Base-by-base conservation (phyloP, 1,140 invertebrate genomes). In the Pachyrhynchus sulphureomaculatus region DNA sequence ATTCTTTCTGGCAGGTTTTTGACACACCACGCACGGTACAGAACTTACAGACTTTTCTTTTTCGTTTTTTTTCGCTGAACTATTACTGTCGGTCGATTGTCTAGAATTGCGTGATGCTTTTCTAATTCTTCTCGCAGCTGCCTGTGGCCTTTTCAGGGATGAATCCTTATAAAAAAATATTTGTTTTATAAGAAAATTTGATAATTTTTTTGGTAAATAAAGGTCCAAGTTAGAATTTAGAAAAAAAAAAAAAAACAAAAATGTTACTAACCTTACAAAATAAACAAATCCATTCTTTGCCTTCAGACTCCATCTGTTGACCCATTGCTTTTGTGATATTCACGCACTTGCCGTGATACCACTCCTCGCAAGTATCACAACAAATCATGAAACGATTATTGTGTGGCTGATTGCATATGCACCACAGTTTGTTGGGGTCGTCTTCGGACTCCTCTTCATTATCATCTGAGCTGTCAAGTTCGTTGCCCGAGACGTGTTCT, bases 351-450 rank as follows among this genome's bases (percentile, higher is more conserved):
- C 95, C 95, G 77, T 98, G 96, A 73, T 76, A 98, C 95, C 95
- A 98, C 70, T 97, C 93, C 75, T 96, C 90, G 77, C 95, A 98
- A 1, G 85, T 84, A 77, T 98, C 96, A 76, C 96, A 98, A 74
- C 93, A 95, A 72, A 98, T 98, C 96, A 98, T 98, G 75, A 98
- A 98, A 24, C 93, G 84, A 78, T 96, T 95, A 70, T 95, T 94
- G 75, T 98, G 93, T 0, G 95, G 95, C 71, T 94, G 90, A 69
- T 90, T 88, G 75, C 95, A 98, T 70, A 97, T 91, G 76, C 95
- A 98, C 93, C 95, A 98, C 18, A 97, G 79, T 77, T 91, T 89
- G 66, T 95, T 87, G 2, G 94, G 94, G 83, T 97, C 94, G 80
- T 96, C 94, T 77, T 96, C 92, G 10, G 90, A 88, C 33, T 72